phyloP scores from a whole-genome alignment of 2,888 invertebrate genomes.

The Drosophila pseudotalamancana region DNA sequence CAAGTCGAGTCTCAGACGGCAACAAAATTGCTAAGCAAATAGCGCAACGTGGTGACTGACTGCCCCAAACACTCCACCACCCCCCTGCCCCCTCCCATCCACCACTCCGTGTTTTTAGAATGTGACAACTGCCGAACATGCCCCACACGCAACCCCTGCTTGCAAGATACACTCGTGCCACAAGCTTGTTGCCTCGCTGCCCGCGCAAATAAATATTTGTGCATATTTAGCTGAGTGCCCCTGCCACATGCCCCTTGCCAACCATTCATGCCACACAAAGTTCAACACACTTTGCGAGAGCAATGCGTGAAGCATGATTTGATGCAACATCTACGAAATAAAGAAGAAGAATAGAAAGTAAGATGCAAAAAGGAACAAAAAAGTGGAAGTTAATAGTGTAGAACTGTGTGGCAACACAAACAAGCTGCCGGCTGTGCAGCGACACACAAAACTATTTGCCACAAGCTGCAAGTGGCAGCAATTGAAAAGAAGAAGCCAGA shows the following conservation, averaged over 20 bases:
- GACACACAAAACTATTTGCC: constrained; percentile 70
- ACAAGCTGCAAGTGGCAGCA: constrained; percentile 57
- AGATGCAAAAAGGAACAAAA: constrained; percentile 14
- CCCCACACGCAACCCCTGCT: neutral
- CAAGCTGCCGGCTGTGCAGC: constrained; percentile 60
- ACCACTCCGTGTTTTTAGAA: too few relatives aligned
- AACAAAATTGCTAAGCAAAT: constrained; percentile 69
- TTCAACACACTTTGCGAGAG: constrained; percentile 68
- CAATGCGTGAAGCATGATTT: constrained; percentile 65
- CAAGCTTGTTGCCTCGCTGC: constrained; percentile 9
- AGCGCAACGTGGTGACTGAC: constrained; percentile 50
- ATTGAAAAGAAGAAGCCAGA: constrained; percentile 38
- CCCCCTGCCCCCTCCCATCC: too few relatives aligned
- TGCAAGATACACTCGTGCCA: neutral
- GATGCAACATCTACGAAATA: constrained; percentile 33
- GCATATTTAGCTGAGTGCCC: constrained; percentile 64
- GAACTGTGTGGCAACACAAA: constrained; percentile 56
- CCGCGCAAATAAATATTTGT: constrained; percentile 72
- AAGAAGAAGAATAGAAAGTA: constrained; percentile 5
- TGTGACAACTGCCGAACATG: constrained; percentile 41
- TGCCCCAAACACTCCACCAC: too few relatives aligned
- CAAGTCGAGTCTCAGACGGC: constrained; percentile 21
- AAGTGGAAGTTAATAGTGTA: constrained; percentile 26
- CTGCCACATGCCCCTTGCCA: neutral
- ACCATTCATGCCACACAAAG: constrained; percentile 48